Base-by-base conservation (phyloP, 2,797 vertebrate genomes). In the Odontamblyopus lacepedii region DNA sequence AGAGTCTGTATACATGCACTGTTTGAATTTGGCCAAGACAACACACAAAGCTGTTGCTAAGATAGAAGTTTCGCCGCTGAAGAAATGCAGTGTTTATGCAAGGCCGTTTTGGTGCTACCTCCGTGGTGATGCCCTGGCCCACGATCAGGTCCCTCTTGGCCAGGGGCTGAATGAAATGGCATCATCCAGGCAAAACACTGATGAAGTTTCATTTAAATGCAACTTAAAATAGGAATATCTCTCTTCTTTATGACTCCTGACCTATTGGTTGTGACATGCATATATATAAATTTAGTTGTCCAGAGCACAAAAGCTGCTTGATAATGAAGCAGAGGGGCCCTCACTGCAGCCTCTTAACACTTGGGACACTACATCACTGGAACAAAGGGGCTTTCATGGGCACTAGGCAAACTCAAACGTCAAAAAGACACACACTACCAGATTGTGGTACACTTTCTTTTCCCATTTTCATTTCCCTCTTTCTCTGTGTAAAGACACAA, bases 1-100 rank as follows among this genome's bases (percentile, higher is more conserved):
- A 32, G 68, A 75, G 60, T 69, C 63, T 77, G 73, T 77, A 68
- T 80, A 68, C 83, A 71, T 84, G 81, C 79, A 78, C 78, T 75
- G 69, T 81, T 83, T 80, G 77, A 78, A 72, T 83, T 87, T 84
- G 79, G 74, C 79, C 73, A 87, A 83, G 27, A 69, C 86, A 51
- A 62, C 51, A 63, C 57, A 96, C 96, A 96, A 97, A 97, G 95
- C 96, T 95, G 97, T 98, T 98, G 96, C 97, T 97, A 98, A 96
- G 98, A 92, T 95, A 84, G 88, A 91, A 87, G 89, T 86, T 91
- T 94, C 76, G 81, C 78, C 81, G 88, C 89, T 85, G 81, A 89
- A 96, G 94, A 94, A 96, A 98, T 96, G 95, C 92, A 90, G 79
- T 91, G 86, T 91, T 94, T 81, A 91, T 95, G 93, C 87, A 74